A percentile compares a stretch with the other conserved stretches of the same genome.
Conservation (phyloP, 2,113 vertebrate species). For the Paramisgurnus dabryanus region DNA sequence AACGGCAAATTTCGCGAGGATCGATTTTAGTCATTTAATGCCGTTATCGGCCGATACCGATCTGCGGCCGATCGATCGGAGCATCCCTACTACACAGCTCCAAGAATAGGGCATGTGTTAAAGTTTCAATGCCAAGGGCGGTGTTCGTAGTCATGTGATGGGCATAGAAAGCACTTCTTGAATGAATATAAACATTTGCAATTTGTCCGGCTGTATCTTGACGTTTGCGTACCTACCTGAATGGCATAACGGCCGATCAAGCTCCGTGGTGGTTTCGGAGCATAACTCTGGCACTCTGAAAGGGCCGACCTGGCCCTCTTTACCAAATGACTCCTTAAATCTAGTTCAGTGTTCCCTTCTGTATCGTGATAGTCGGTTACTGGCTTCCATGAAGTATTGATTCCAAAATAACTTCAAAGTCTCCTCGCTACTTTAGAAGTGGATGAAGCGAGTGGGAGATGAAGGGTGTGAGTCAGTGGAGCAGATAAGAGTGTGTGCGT, state of each 20-base stretch:
- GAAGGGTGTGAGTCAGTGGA: constrained; percentile 38
- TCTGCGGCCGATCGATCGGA: no score
- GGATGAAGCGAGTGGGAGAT: constrained; percentile 38
- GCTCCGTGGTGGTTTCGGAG: constrained; percentile 12
- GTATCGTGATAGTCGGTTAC: constrained; percentile 57
- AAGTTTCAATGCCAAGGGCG: not conserved
- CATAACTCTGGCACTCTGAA: constrained; percentile 29
- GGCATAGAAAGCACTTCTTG: not conserved
- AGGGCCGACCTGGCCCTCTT: constrained; percentile 28
- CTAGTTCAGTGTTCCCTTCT: constrained; percentile 60
- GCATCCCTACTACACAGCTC: no score
- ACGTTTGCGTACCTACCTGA: no score
- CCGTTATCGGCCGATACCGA: no score
- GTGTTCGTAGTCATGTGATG: not conserved
- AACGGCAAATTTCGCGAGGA: no score
- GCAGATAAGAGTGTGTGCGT: not conserved
- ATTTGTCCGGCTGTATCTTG: no score
- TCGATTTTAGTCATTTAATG: no score
- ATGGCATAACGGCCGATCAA: not conserved
- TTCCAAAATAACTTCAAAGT: constrained; percentile 76
- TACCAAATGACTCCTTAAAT: constrained; percentile 54
- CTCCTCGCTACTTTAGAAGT: constrained; percentile 59
- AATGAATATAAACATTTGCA: no score
- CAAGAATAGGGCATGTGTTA: not conserved
- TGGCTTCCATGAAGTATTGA: constrained; percentile 71